Percentiles rank a stretch among this genome's conserved stretches.
Evolutionary conservation across 2,113 vertebrate species (phyloP).

Genomic region (Platysteira castanea): DNA sequence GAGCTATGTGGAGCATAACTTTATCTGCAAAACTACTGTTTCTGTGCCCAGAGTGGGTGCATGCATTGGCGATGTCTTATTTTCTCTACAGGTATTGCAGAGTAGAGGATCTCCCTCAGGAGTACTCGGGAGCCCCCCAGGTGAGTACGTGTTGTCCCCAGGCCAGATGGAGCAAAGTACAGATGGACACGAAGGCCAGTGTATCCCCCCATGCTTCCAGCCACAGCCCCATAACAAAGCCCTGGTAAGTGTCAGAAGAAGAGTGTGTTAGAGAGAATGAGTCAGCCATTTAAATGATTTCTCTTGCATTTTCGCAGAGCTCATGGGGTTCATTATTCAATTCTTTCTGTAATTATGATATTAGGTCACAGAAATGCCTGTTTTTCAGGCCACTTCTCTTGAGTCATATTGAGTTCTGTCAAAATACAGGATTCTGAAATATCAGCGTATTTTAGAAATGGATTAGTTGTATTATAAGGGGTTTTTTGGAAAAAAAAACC

Average conservation of each 20-base stretch:
- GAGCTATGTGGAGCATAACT: neutral
- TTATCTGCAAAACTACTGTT: neutral
- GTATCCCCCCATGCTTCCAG: neutral
- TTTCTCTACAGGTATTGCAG: constrained; percentile 10
- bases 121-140: neutral
- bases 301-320: neutral
- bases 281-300: neutral
- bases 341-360: neutral
- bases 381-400: neutral
- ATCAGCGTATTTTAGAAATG: neutral
- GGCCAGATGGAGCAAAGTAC: neutral
- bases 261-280: neutral
- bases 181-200: neutral
- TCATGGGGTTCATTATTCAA: neutral
- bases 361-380: neutral
- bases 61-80: neutral
- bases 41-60: neutral
- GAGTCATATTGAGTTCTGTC: neutral
- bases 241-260: neutral
- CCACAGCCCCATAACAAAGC: neutral
- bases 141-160: neutral
- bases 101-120: neutral
- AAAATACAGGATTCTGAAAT: neutral
- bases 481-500: neutral
- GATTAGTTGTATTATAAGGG: neutral